phyloP scores from a whole-genome alignment of 1,140 invertebrate species.

The Aradophagus sp. region DNA sequence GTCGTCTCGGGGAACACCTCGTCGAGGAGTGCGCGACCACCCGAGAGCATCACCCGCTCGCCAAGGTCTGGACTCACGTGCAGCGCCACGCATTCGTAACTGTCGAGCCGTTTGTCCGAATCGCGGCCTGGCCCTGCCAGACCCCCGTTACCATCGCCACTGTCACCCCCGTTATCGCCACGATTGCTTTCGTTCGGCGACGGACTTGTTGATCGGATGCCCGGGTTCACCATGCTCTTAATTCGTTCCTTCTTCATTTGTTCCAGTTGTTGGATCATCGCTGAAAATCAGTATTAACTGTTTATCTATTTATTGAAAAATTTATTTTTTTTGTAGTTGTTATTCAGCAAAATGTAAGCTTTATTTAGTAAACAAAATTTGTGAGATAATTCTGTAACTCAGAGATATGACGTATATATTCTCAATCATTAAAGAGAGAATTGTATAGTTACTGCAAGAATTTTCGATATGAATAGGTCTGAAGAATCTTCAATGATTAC shows the following conservation, averaged over 20 bases:
- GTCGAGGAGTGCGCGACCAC: slow-evolving; percentile 85
- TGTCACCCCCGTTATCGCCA: slow-evolving; percentile 33
- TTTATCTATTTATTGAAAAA: background rate
- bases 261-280: slow-evolving; percentile 85
- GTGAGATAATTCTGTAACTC: no score
- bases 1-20: slow-evolving; percentile 92
- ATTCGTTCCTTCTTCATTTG: slow-evolving; percentile 83
- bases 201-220: no score
- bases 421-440: no score
- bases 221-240: slow-evolving; percentile 74
- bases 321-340: no score
- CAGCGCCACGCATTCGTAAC: slow-evolving; percentile 88
- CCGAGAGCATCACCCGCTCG: slow-evolving; percentile 89
- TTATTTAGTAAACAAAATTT: no score
- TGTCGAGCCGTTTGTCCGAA: slow-evolving; percentile 68
- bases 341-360: no score
- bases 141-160: slow-evolving; percentile 46
- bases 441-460: no score
- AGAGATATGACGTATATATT: no score
- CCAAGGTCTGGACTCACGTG: slow-evolving; percentile 92
- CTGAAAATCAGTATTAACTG: slow-evolving; percentile 71
- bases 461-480: no score
- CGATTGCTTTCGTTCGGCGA: no score
- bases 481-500: no score
- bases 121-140: slow-evolving; percentile 54